Conservation (phyloP, 2,888 invertebrate genomes). For the Onchidella celtica region DNA sequence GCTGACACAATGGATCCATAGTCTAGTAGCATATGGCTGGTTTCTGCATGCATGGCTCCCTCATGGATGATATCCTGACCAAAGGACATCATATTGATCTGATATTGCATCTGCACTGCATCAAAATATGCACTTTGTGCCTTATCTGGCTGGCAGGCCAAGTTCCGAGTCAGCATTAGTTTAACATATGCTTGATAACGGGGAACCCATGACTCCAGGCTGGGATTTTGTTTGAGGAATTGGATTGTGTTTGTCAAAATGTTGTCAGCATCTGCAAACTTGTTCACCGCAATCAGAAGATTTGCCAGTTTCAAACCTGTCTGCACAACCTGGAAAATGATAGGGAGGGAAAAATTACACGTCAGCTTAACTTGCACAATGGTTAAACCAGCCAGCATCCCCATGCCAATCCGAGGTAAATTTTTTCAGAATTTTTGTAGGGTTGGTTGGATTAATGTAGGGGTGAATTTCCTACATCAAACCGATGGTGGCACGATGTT, state of each 20-base stretch:
- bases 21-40: constrained; percentile 69
- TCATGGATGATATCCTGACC: constrained; percentile 71
- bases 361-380: no score
- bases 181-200: constrained; percentile 68
- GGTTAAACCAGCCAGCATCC: no score
- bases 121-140: constrained; percentile 68
- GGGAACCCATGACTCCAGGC: constrained; percentile 68
- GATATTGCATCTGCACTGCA: constrained; percentile 67
- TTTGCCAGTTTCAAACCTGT: constrained; percentile 68
- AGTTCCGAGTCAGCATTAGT: constrained; percentile 70
- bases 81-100: constrained; percentile 76
- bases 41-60: constrained; percentile 64
- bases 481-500: no score
- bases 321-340: constrained; percentile 61
- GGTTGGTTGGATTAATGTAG: no score
- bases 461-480: no score
- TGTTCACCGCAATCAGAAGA: constrained; percentile 69
- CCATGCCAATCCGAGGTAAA: no score
- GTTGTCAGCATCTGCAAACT: constrained; percentile 65
- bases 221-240: constrained; percentile 66
- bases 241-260: constrained; percentile 62
- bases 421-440: no score
- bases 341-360: neutral
- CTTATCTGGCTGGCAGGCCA: constrained; percentile 65
- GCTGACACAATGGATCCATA: constrained; percentile 71